Percentiles rank a stretch among this genome's conserved stretches.
Conservation (phyloP, 2,797 vertebrate genomes). For the Lycodopsis pacificus region DNA sequence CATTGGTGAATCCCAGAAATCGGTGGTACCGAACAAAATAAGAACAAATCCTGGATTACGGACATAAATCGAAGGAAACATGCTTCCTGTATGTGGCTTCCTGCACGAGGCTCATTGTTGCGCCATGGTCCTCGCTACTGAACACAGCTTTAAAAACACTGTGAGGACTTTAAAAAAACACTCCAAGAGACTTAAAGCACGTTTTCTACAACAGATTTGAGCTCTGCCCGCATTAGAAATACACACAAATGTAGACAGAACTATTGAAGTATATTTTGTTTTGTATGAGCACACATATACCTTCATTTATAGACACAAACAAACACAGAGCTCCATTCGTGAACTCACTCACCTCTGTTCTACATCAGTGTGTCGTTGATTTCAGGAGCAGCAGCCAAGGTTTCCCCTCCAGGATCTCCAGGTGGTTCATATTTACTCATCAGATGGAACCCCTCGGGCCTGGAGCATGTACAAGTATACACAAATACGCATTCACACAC, state of each 20-base stretch:
- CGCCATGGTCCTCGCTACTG: neutral
- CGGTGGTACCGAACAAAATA: neutral
- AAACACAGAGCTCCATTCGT: constrained; percentile 12
- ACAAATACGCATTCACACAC: neutral
- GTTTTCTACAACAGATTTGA: neutral
- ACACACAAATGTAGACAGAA: neutral
- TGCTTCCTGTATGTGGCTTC: too few species aligned
- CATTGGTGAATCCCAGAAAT: neutral
- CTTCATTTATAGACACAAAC: constrained; percentile 5
- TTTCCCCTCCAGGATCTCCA: constrained; percentile 58
- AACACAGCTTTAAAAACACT: neutral
- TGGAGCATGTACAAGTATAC: constrained; percentile 17
- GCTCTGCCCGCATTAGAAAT: neutral
- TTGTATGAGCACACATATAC: neutral
- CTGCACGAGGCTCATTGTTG: neutral
- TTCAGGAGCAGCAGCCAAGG: constrained; percentile 52
- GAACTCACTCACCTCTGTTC: constrained; percentile 37
- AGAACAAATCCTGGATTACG: too few species aligned
- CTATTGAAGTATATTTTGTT: neutral
- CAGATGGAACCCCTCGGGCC: constrained; percentile 39
- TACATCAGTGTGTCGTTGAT: constrained; percentile 51
- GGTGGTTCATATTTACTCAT: constrained; percentile 75
- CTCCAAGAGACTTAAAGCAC: neutral
- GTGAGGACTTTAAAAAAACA: neutral
- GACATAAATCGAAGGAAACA: neutral